Evolutionary conservation across 2,888 invertebrate genomes (phyloP).

Genomic region (Neoitamus cyanurus): DNA sequence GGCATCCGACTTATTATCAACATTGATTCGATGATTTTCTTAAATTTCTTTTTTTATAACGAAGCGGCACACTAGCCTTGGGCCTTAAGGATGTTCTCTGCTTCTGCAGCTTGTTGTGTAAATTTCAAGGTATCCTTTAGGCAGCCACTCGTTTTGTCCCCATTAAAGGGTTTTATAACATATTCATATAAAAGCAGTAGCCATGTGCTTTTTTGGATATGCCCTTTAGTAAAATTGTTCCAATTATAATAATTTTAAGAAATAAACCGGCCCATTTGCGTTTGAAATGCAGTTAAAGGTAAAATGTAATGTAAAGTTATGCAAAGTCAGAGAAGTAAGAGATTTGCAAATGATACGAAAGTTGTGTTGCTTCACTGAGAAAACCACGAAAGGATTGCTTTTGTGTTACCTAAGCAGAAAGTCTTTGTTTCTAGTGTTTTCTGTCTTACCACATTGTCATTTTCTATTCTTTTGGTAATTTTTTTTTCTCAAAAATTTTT

Average conservation of each 20-base stretch:
- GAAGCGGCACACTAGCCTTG: neutral
- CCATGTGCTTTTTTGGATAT: neutral
- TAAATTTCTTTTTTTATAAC: neutral
- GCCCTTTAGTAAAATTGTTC: neutral
- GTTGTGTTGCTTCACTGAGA: neutral
- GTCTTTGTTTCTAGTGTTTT: neutral
- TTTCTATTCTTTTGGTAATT: slow-evolving; percentile 4
- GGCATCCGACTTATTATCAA: neutral
- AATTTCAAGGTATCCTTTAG: neutral
- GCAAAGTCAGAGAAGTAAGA: neutral
- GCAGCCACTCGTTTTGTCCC: neutral
- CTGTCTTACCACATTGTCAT: neutral
- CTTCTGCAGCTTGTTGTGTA: neutral
- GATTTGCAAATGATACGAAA: neutral
- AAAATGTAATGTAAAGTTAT: neutral
- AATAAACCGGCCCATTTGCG: neutral
- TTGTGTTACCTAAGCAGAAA: slow-evolving; percentile 11
- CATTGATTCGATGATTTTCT: neutral
- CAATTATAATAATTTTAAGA: neutral
- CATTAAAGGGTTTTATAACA: neutral
- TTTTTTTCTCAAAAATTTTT: slow-evolving; percentile 26
- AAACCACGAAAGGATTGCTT: slow-evolving; percentile 12
- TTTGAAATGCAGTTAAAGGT: neutral
- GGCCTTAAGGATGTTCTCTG: neutral
- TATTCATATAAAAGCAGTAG: neutral